Base-by-base conservation (phyloP, 2,797 vertebrate species). In the Danio aesculapii region DNA sequence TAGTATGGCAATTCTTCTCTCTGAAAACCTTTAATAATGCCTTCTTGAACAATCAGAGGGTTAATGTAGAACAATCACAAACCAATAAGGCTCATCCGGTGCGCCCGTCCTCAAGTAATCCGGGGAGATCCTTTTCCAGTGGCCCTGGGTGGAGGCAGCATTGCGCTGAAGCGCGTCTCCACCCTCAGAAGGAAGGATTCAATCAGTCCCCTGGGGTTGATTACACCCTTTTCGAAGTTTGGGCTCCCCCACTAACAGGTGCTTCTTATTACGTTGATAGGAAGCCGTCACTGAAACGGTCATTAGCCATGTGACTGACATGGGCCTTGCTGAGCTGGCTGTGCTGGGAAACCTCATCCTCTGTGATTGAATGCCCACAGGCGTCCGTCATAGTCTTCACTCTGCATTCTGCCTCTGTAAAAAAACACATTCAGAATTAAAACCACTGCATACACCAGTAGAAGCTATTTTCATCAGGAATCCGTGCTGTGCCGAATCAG, bases 41-140 rank as follows among this genome's bases (percentile, higher is more conserved):
- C 88, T 90, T 88, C 83, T 91, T 84, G 88, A 91, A 92, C 90
- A 94, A 94, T 94, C 93, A 94, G 91, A 58, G 88, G 92, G 91
- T 93, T 94, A 93, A 93, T 93, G 91, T 90, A 91, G 91, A 89
- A 88, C 91, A 92, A 93, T 94, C 93, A 93, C 92, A 92, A 94
- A 92, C 91, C 92, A 93, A 92, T 92, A 91, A 91, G 86, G 86
- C 88, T 87, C 84, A 85, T 93, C 93, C 92, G 92, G 93, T 50
- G 44, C 58, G 52, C 58, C 43, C 61, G 49, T 89, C 89, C 84
- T 64, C 21, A 49, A 87, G 86, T 93, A 94, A 94, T 94, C 92
- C 90, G 49, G 86, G 89, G 88, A 89, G 91, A 92, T 92, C 86
- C 85, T 89, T 90, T 91, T 92, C 11, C 78, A 88, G 88, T 89